A percentile compares a stretch with the other conserved stretches of the same genome.
phyloP scores from a whole-genome alignment of 2,888 invertebrate genomes.

The Eupithecia subfuscata region DNA sequence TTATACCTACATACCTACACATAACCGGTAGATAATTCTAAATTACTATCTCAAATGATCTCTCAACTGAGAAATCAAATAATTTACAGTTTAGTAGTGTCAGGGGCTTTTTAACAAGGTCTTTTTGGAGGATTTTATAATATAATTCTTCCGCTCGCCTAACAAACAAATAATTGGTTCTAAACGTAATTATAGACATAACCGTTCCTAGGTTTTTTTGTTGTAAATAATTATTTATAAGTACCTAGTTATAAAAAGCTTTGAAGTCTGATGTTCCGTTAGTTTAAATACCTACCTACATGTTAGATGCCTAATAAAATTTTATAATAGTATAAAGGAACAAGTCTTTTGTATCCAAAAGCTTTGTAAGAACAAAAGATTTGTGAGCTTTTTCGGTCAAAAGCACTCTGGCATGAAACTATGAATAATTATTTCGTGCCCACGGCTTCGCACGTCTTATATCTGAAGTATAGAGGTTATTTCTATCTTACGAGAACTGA shows the following conservation, averaged over 20 bases:
- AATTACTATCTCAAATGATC: conserved; percentile 3
- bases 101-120: conserved; percentile 1
- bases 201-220: not conserved
- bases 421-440: not conserved
- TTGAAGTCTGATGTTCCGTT: not conserved
- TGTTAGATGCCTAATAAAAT: not conserved
- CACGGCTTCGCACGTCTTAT: no score
- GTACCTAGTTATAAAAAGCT: conserved; percentile 1
- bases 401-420: not conserved
- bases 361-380: not conserved
- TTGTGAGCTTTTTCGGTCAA: not conserved
- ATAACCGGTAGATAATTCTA: conserved; percentile 2
- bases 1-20: not conserved
- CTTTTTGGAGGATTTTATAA: not conserved
- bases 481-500: no score
- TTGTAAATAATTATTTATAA: not conserved
- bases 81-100: not conserved
- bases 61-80: not conserved
- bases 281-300: not conserved
- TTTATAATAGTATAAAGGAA: no score
- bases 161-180: not conserved
- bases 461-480: no score
- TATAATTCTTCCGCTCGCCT: not conserved
- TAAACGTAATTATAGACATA: not conserved
- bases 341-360: not conserved